These are phyloP conservation scores for Phoebastria nigripes DNA, from an alignment of 2,797 vertebrate genomes.

Conservation along the genomic window DNA sequence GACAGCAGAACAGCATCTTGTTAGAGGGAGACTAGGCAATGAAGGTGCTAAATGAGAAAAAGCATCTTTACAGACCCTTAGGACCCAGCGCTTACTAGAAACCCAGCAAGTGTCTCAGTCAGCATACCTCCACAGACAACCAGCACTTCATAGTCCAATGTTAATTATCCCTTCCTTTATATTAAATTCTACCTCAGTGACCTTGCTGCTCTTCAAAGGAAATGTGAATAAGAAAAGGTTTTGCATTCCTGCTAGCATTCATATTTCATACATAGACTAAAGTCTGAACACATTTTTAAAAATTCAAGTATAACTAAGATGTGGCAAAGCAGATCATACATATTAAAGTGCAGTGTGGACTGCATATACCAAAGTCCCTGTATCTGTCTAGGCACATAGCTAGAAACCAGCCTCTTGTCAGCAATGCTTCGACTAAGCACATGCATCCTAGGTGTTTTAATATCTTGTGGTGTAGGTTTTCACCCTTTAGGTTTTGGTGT, in stretches of 20 bases:
- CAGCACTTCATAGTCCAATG: neutral
- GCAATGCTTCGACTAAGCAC: neutral
- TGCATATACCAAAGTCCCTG: neutral
- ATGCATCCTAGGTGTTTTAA: neutral
- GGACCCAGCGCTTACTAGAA: neutral
- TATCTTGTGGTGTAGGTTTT: neutral
- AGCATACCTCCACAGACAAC: neutral
- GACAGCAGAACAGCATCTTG: neutral
- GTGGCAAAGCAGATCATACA: neutral
- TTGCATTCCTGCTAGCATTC: neutral
- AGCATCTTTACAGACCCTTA: neutral
- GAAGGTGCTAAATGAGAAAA: neutral
- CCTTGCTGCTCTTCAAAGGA: neutral
- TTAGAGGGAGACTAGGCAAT: neutral
- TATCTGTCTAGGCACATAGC: neutral
- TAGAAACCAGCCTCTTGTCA: neutral
- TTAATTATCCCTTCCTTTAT: neutral
- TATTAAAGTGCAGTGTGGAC: neutral
- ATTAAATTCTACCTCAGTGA: neutral
- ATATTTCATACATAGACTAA: neutral
- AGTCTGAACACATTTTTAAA: slow-evolving; percentile 4
- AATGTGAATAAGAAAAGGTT: neutral
- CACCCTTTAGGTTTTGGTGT: neutral
- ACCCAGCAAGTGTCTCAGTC: neutral
- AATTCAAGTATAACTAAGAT: neutral